Conservation (phyloP, 2,888 invertebrate genomes). For the Cosmopolites sordidus region DNA sequence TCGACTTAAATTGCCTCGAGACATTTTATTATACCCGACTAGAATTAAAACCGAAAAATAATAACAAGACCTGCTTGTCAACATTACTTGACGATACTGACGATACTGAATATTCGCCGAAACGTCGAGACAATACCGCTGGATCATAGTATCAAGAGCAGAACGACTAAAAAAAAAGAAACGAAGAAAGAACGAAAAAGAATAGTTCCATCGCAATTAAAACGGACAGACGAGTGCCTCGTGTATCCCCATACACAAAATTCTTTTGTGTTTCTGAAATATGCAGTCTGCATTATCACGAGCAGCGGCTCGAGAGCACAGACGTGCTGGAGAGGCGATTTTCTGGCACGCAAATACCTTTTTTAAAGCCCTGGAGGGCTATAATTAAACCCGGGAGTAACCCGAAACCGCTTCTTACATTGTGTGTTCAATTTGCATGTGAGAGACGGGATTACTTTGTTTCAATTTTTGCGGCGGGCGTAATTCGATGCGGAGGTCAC, state of each 20-base stretch:
- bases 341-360: constrained; percentile 39
- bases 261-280: constrained; percentile 23
- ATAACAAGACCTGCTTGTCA: not conserved
- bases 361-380: constrained; percentile 33
- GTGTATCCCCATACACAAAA: constrained; percentile 5
- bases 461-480: constrained; percentile 18
- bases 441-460: constrained; percentile 17
- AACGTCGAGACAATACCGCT: not conserved
- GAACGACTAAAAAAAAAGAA: not conserved
- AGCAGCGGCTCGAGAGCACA: constrained; percentile 16
- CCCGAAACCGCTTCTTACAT: constrained; percentile 21
- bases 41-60: not conserved
- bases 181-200: no score
- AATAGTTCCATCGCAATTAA: constrained; percentile 6
- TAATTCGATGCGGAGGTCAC: constrained; percentile 14
- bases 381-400: constrained; percentile 32
- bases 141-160: not conserved
- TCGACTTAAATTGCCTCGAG: no score
- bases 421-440: constrained; percentile 25
- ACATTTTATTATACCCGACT: no score
- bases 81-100: not conserved
- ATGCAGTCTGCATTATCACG: constrained; percentile 24
- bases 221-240: constrained; percentile 9
- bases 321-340: constrained; percentile 38
- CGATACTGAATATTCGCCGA: not conserved